A percentile compares a stretch with the other conserved stretches of the same genome.
phyloP scores from a whole-genome alignment of 2,113 vertebrate genomes.

The Notarius lentiginosus region DNA sequence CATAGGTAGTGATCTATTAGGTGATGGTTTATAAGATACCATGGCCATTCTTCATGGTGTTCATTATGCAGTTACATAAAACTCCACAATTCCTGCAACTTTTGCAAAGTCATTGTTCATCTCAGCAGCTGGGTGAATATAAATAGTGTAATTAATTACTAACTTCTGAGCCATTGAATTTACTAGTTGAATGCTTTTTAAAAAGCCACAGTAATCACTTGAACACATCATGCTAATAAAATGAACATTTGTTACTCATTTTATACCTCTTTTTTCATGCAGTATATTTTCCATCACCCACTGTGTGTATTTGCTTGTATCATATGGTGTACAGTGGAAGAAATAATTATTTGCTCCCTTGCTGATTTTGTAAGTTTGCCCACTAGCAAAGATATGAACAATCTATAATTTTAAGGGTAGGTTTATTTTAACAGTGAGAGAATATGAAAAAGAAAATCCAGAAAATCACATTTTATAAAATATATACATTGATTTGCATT shows the following conservation, averaged over 20 bases:
- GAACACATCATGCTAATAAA: background rate
- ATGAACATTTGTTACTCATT: background rate
- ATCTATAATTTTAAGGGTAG: no score
- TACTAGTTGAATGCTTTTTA: background rate
- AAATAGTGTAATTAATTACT: background rate
- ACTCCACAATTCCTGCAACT: background rate
- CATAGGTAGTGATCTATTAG: background rate
- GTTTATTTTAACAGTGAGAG: no score
- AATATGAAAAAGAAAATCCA: no score
- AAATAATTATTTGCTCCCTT: no score
- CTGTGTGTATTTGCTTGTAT: background rate
- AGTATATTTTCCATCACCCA: background rate
- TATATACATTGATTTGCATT: no score
- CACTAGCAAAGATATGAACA: no score
- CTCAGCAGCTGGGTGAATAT: background rate
- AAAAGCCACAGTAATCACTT: background rate
- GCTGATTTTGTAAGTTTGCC: no score
- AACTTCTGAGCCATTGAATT: background rate
- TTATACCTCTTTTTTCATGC: background rate
- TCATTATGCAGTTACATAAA: background rate
- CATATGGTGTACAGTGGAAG: background rate
- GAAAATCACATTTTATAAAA: no score
- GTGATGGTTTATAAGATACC: background rate
- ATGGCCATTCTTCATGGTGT: background rate
- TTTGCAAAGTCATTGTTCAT: background rate